These are phyloP conservation scores for Cephalopterus ornatus DNA, from an alignment of 2,113 vertebrate species.

Conservation along the genomic window DNA sequence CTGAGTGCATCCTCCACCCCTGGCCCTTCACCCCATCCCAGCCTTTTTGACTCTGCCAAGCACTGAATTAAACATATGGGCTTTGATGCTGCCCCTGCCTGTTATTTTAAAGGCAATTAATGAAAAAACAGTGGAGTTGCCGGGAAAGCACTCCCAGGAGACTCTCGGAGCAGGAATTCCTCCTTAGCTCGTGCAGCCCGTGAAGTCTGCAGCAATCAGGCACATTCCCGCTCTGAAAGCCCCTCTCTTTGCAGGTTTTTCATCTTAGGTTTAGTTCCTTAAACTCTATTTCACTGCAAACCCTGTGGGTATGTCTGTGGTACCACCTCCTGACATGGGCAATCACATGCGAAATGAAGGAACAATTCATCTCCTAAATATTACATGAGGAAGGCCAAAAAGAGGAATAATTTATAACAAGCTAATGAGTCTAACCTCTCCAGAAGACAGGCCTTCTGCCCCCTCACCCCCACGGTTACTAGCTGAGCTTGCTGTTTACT, in stretches of 20 bases:
- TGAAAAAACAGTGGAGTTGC: not conserved
- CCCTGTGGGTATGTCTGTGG: not conserved
- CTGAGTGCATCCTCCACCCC: not conserved
- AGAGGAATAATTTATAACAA: not conserved
- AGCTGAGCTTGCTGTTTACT: not conserved
- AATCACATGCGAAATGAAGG: rapidly evolving
- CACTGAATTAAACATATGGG: not conserved
- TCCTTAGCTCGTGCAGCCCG: not conserved
- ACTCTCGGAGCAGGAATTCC: not conserved
- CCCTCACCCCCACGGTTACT: not conserved
- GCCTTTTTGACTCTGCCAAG: not conserved
- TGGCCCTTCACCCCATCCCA: not conserved
- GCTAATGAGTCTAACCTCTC: not conserved
- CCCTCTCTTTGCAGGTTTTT: not conserved
- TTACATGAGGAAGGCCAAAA: not conserved
- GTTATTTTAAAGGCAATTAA: not conserved
- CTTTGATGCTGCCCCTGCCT: not conserved
- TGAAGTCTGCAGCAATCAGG: not conserved
- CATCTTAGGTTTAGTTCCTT: not conserved
- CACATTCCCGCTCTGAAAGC: not conserved
- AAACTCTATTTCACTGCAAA: not conserved
- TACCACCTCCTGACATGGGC: not conserved
- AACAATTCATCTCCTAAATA: not conserved
- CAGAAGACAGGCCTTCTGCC: not conserved
- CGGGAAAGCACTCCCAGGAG: not conserved